These are phyloP conservation scores for Hirudinaria manillensis DNA, from an alignment of 2,888 invertebrate genomes.

Conservation along the genomic window DNA sequence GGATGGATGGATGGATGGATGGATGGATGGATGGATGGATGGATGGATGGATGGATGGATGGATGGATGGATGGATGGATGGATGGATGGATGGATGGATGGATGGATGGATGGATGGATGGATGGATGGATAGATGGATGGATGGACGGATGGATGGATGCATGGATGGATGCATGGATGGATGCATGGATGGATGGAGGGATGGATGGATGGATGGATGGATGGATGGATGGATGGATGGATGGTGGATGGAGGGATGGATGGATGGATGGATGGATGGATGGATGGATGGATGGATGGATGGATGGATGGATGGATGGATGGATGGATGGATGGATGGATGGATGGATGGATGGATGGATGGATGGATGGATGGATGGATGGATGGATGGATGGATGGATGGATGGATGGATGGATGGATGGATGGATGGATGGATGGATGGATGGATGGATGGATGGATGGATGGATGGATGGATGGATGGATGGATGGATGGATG, in stretches of 20 bases:
- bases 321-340: constrained; percentile 7
- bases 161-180: constrained; percentile 2
- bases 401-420: constrained; percentile 7
- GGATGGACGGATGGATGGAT: no score
- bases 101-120: constrained; percentile 7
- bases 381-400: constrained; percentile 7
- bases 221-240: constrained; percentile 7
- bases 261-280: constrained; percentile 7
- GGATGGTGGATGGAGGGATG: neutral
- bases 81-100: constrained; percentile 7
- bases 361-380: constrained; percentile 7
- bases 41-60: constrained; percentile 7
- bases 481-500: constrained; percentile 1
- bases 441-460: constrained; percentile 4
- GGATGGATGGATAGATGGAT: no score
- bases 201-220: constrained; percentile 7
- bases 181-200: neutral
- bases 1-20: constrained; percentile 7
- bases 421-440: constrained; percentile 7
- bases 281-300: constrained; percentile 7
- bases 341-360: constrained; percentile 7
- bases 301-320: constrained; percentile 7
- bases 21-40: constrained; percentile 7
- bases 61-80: constrained; percentile 7
- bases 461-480: constrained; percentile 1